Percentiles rank a stretch among this genome's conserved stretches.
These are phyloP conservation scores for Selene dorsalis DNA, from an alignment of 2,797 vertebrate genomes.

Conservation along the genomic window DNA sequence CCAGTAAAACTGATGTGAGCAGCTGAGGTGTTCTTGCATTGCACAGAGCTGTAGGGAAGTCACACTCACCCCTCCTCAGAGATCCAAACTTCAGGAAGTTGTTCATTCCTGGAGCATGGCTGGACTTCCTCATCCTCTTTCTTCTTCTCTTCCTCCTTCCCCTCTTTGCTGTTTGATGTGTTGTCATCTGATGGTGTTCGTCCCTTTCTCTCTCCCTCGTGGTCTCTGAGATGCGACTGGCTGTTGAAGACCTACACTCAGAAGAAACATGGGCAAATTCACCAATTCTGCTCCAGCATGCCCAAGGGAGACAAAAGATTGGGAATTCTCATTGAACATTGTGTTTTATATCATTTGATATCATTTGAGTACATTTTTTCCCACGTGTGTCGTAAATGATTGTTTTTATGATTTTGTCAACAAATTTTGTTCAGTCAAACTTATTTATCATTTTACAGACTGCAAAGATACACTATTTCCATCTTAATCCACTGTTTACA, in stretches of 20 bases:
- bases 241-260: conserved; percentile 88
- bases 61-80: conserved; percentile 92
- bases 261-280: conserved; percentile 82
- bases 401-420: too few relatives aligned
- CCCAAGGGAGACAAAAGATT: conserved; percentile 80
- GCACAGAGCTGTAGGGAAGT: conserved; percentile 5
- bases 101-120: conserved; percentile 84
- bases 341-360: conserved; percentile 40
- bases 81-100: conserved; percentile 86
- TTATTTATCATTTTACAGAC: not conserved
- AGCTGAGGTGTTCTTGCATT: not conserved
- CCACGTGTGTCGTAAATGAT: not conserved
- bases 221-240: conserved; percentile 79
- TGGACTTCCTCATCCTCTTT: conserved; percentile 36
- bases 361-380: conserved; percentile 30
- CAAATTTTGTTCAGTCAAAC: not conserved
- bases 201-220: conserved; percentile 82
- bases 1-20: not conserved
- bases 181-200: conserved; percentile 81
- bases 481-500: not conserved
- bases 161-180: conserved; percentile 74
- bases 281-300: conserved; percentile 81
- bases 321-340: conserved; percentile 76
- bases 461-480: not conserved
- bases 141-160: conserved; percentile 35